These are phyloP conservation scores for Linepithema humile DNA, from an alignment of 1,140 invertebrate genomes.

Conservation along the genomic window DNA sequence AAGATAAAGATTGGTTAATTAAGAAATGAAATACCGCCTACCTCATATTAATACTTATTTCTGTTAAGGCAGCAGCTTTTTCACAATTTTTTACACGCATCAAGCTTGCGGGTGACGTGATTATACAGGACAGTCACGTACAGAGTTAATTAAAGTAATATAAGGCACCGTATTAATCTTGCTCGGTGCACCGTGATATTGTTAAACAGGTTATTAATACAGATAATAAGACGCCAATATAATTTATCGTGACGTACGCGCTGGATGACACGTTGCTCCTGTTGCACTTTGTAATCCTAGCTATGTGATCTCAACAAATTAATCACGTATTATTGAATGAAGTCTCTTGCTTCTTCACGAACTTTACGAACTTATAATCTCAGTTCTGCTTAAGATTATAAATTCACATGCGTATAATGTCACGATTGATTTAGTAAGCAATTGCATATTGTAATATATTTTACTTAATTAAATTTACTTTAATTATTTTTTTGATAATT, in stretches of 20 bases:
- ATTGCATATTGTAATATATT: neutral
- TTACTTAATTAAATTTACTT: too few species aligned
- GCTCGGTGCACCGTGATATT: conserved; percentile 60
- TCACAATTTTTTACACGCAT: neutral
- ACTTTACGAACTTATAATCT: neutral
- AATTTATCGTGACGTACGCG: conserved; percentile 54
- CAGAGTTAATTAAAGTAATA: conserved; percentile 70
- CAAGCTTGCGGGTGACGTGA: conserved; percentile 42
- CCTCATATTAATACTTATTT: conserved; percentile 13
- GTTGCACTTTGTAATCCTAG: conserved; percentile 18
- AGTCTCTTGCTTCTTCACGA: neutral
- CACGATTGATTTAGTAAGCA: neutral
- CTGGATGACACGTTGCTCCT: neutral
- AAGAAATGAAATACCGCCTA: neutral
- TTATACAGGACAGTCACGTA: conserved; percentile 53
- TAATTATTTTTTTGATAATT: too few species aligned
- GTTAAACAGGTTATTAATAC: conserved; percentile 62
- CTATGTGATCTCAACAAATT: neutral
- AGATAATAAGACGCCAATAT: conserved; percentile 60
- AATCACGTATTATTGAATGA: conserved; percentile 1
- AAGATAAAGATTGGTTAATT: conserved; percentile 8
- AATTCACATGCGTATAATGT: neutral
- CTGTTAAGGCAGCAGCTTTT: conserved; percentile 43
- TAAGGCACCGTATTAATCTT: conserved; percentile 68
- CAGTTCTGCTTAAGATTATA: neutral